Conservation (phyloP, 2,113 vertebrate genomes). For the Kryptolebias marmoratus region DNA sequence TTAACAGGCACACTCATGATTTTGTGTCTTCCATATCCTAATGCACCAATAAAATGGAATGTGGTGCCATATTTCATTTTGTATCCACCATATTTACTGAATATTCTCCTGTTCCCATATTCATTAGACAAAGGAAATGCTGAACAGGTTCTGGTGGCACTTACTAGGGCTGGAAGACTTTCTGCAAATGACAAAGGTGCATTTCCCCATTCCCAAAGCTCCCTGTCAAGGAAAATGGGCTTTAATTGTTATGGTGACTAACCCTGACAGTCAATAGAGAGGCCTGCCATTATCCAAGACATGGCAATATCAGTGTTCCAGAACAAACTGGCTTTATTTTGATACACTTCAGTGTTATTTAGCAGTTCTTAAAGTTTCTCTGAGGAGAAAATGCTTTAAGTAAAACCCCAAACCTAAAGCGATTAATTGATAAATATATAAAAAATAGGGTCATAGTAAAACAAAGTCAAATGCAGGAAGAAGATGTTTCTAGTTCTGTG, state of each 20-base stretch:
- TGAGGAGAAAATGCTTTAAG: background rate
- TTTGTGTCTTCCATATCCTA: conserved; percentile 33
- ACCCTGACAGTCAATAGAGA: conserved; percentile 56
- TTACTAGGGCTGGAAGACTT: conserved; percentile 57
- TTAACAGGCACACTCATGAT: conserved; percentile 33
- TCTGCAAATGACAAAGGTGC: conserved; percentile 65
- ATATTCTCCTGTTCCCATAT: conserved; percentile 27
- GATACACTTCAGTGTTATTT: conserved; percentile 13
- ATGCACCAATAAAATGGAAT: conserved; percentile 20
- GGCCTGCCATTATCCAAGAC: conserved; percentile 56
- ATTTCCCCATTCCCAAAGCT: conserved; percentile 56
- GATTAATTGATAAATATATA: conserved; percentile 1
- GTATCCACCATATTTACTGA: conserved; percentile 17
- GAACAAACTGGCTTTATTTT: conserved; percentile 36
- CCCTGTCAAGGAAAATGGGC: conserved; percentile 64
- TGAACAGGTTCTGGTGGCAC: conserved; percentile 49
- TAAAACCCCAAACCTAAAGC: background rate
- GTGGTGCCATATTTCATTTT: conserved; percentile 23
- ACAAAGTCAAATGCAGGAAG: conserved; percentile 28
- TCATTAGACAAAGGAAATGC: conserved; percentile 42
- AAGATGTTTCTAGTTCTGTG: conserved; percentile 20
- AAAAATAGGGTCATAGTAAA: background rate
- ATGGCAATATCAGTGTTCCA: conserved; percentile 36
- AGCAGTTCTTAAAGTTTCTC: conserved; percentile 26
- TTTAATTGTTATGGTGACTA: conserved; percentile 67